Evolutionary conservation across 2,888 invertebrate species (phyloP).

Genomic region (Synanthedon vespiformis): DNA sequence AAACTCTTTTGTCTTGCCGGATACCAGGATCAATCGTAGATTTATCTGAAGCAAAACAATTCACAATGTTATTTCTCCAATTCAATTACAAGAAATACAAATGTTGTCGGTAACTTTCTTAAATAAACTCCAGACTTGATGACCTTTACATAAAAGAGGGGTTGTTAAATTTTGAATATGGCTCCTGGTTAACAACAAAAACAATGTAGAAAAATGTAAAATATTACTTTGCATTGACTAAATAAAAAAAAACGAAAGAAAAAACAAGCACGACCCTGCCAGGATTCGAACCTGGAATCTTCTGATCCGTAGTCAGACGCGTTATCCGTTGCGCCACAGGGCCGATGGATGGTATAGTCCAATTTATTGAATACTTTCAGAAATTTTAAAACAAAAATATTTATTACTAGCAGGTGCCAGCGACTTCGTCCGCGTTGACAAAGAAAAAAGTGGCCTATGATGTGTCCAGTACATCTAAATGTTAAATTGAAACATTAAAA

Average conservation of each 20-base stretch:
- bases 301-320: conserved; percentile 78
- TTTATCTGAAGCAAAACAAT: conserved; percentile 85
- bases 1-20: conserved; percentile 99
- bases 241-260: conserved; percentile 2
- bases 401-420: too few species aligned
- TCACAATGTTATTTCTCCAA: background rate
- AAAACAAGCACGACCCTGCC: conserved; percentile 61
- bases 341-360: conserved; percentile 12
- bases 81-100: background rate
- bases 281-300: conserved; percentile 77
- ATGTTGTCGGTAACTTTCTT: too few species aligned
- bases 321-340: conserved; percentile 60
- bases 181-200: too few species aligned
- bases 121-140: too few species aligned
- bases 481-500: too few species aligned
- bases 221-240: too few species aligned
- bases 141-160: too few species aligned
- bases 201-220: too few species aligned
- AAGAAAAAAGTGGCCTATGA: too few species aligned
- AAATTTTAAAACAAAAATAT: background rate
- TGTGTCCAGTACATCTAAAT: too few species aligned
- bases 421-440: too few species aligned
- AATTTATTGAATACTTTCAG: background rate
- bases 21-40: conserved; percentile 97
- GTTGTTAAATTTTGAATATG: too few species aligned